Conservation (phyloP, 2,888 invertebrate genomes). For the Drosophila nr. fundita region DNA sequence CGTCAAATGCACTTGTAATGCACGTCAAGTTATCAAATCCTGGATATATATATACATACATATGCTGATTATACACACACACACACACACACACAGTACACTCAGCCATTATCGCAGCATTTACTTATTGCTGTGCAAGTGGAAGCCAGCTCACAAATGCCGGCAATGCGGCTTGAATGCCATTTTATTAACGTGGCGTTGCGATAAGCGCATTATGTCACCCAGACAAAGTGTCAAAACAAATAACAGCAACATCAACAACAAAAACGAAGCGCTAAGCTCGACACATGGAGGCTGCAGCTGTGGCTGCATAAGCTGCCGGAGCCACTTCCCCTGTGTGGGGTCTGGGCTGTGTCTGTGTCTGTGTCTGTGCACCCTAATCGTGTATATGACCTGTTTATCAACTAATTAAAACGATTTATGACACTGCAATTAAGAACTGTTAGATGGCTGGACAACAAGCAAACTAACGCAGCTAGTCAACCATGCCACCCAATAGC, state of each 20-base stretch:
- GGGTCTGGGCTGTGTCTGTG: not conserved
- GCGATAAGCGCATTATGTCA: slow-evolving; percentile 15
- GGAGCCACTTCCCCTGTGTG: not conserved
- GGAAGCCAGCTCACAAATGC: not conserved
- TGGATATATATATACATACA: not conserved
- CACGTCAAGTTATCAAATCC: slow-evolving; percentile 1
- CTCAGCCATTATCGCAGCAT: not conserved
- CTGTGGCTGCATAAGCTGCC: not conserved
- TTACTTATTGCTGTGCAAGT: not conserved
- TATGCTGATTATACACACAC: not conserved
- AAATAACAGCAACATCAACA: not conserved
- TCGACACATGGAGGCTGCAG: not conserved
- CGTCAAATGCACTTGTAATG: not conserved
- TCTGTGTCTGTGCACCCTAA: not conserved
- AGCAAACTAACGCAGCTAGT: not conserved
- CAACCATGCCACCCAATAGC: not conserved
- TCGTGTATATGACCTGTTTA: not conserved
- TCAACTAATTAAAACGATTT: slow-evolving; percentile 1
- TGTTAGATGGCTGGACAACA: not conserved
- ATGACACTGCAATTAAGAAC: not conserved
- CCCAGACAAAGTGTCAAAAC: not conserved
- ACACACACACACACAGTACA: no score
- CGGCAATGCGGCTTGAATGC: slow-evolving; percentile 10
- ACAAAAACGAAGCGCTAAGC: not conserved
- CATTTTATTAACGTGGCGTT: slow-evolving; percentile 22